Percentiles rank a stretch among this genome's conserved stretches.
These are phyloP conservation scores for Circaetus cinerascens DNA, from an alignment of 2,113 vertebrate genomes.

Conservation along the genomic window DNA sequence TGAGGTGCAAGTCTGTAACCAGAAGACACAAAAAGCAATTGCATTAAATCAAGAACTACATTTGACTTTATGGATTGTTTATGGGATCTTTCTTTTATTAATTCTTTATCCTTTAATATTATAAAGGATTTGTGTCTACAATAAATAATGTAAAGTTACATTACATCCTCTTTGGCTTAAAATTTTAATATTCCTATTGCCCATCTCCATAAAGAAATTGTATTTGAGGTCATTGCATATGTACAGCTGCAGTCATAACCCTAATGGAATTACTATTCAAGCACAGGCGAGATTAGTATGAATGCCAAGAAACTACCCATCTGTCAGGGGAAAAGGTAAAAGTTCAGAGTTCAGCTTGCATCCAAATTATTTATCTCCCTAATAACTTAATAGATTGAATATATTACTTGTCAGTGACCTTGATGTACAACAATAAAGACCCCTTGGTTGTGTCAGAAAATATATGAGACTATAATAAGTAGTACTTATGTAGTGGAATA, in stretches of 20 bases:
- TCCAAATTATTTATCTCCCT: slow-evolving; percentile 94
- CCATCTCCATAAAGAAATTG: slow-evolving; percentile 78
- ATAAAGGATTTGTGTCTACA: slow-evolving; percentile 66
- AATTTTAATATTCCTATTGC: slow-evolving; percentile 75
- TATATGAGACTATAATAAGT: slow-evolving; percentile 61
- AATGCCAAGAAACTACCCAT: slow-evolving; percentile 74
- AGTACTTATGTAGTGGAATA: slow-evolving; percentile 47
- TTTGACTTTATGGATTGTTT: slow-evolving; percentile 49
- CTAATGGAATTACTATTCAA: slow-evolving; percentile 84
- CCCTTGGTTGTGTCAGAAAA: slow-evolving; percentile 52
- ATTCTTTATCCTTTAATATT: slow-evolving; percentile 69
- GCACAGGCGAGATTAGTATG: slow-evolving; percentile 50
- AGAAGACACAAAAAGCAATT: slow-evolving; percentile 19
- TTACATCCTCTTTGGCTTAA: slow-evolving; percentile 74
- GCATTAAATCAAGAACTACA: slow-evolving; percentile 18
- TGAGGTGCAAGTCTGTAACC: neutral
- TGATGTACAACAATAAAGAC: slow-evolving; percentile 76
- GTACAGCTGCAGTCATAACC: slow-evolving; percentile 74
- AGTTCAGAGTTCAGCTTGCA: slow-evolving; percentile 88
- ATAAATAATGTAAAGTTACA: slow-evolving; percentile 77
- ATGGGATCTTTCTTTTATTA: slow-evolving; percentile 55
- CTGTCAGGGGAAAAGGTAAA: slow-evolving; percentile 84
- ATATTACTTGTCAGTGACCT: slow-evolving; percentile 86
- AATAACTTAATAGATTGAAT: slow-evolving; percentile 89
- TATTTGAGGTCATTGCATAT: slow-evolving; percentile 65